Conservation (phyloP, 2,888 invertebrate genomes). For the Melangyna quadrimaculata region DNA sequence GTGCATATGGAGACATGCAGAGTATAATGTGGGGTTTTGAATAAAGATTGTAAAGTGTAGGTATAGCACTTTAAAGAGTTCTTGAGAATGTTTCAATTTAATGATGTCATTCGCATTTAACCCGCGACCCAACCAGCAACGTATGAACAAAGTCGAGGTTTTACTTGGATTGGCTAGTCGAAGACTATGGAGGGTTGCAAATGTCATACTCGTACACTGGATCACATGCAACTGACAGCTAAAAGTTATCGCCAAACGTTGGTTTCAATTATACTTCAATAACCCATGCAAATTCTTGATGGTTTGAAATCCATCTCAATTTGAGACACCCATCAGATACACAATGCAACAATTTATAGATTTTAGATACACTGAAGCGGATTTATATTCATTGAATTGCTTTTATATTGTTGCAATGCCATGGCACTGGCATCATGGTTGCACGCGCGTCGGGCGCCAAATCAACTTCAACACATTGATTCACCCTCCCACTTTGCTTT, state of each 20-base stretch:
- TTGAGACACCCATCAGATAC: background rate
- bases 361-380: slow-evolving; percentile 31
- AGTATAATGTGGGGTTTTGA: background rate
- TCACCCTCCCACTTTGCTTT: background rate
- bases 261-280: slow-evolving; percentile 53
- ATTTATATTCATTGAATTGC: slow-evolving; percentile 52
- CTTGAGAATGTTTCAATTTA: slow-evolving; percentile 56
- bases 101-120: slow-evolving; percentile 60
- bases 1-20: background rate
- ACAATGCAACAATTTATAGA: slow-evolving; percentile 45
- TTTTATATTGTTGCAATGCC: slow-evolving; percentile 36
- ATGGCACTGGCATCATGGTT: background rate
- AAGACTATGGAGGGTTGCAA: background rate
- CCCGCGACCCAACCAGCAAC: background rate
- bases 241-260: slow-evolving; percentile 41
- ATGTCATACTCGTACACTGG: background rate
- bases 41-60: slow-evolving; percentile 27
- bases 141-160: background rate
- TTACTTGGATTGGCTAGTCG: background rate
- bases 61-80: slow-evolving; percentile 44
- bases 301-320: slow-evolving; percentile 21
- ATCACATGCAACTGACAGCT: background rate
- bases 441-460: no score
- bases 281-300: slow-evolving; percentile 39
- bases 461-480: background rate